A percentile compares a stretch with the other conserved stretches of the same genome.
Evolutionary conservation across 2,888 invertebrate species (phyloP).

Genomic region (Monochamus alternatus): DNA sequence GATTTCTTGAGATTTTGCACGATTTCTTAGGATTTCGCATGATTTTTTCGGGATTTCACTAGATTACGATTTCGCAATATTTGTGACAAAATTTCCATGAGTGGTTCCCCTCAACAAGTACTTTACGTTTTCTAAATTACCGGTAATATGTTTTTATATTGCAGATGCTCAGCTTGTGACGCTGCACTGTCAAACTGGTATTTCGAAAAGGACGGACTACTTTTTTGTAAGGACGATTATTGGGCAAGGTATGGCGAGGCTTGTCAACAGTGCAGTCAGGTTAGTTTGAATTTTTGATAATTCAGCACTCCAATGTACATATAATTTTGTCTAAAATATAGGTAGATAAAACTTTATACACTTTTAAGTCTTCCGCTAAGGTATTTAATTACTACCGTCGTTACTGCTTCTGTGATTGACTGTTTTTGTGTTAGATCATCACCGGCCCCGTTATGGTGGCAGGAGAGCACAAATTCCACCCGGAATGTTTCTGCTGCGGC

Average conservation of each 20-base stretch:
- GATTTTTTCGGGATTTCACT: too few relatives aligned
- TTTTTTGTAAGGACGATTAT: constrained; percentile 92
- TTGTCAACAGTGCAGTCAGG: constrained; percentile 91
- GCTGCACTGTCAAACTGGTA: constrained; percentile 91
- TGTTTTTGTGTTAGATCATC: constrained; percentile 70
- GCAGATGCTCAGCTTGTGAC: constrained; percentile 92
- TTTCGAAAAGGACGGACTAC: constrained; percentile 91
- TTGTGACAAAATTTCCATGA: too few relatives aligned
- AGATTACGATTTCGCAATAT: too few relatives aligned
- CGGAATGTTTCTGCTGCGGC: constrained; percentile 93
- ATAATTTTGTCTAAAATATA: too few relatives aligned
- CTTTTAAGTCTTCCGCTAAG: too few relatives aligned
- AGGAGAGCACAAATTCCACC: constrained; percentile 95
- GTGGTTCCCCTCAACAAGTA: too few relatives aligned
- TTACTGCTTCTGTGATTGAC: background rate
- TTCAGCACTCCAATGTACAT: too few relatives aligned
- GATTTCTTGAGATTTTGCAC: too few relatives aligned
- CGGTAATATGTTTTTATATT: background rate
- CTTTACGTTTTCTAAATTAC: background rate
- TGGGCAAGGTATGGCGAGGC: constrained; percentile 91
- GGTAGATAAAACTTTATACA: too few relatives aligned
- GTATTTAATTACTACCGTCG: too few relatives aligned
- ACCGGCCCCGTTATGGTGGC: constrained; percentile 96
- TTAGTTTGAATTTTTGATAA: constrained; percentile 63
- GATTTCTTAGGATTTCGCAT: too few relatives aligned